Evolutionary conservation across 1,140 invertebrate species (phyloP), one percentile per base, ranked within the genome.

Genomic region (Scylla paramamosain): DNA sequence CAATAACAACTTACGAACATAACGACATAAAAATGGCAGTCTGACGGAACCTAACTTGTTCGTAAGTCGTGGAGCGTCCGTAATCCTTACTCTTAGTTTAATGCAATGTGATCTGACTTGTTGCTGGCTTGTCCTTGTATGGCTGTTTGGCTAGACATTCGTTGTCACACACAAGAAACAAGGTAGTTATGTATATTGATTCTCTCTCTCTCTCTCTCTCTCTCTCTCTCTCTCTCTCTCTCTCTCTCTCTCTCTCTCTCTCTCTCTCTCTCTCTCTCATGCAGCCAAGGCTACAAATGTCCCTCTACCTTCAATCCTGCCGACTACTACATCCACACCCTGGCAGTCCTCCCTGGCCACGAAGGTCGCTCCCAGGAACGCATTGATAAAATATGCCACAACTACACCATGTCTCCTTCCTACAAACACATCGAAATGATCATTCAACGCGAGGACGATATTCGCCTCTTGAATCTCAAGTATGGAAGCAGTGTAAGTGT

Each of bases 261-360:
- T 39, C 39, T 39, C 39, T 39, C 39, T 39, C 39, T 39, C 39
- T 39, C 39, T 29, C 82, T 52, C 29, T 39, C 45, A 39, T 39
- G 39, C 96, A 98, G 98, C 95, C 97, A 98, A 46, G 98, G 98
- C 7, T 98, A 98, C 97, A 97, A 97, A 8, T 99, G 98, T 96
- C 98, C 98, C 0, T 97, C 97, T 8, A 97, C 97, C 4, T 98
- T 97, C 97, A 98, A 98, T 96, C 97, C 97, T 29, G 98, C 98
- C 0, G 98, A 98, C 96, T 98, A 98, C 96, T 98, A 98, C 96
- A 98, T 98, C 0, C 97, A 97, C 45, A 97, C 98, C 90, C 97
- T 98, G 45, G 98, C 98, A 0, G 97, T 98, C 2, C 97, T 97
- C 91, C 97, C 97, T n/a, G 97, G 97, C 7, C 97, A 97, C 31